These are phyloP conservation scores for Aegotheles bennettii DNA, from an alignment of 2,113 vertebrate genomes.

Conservation along the genomic window DNA sequence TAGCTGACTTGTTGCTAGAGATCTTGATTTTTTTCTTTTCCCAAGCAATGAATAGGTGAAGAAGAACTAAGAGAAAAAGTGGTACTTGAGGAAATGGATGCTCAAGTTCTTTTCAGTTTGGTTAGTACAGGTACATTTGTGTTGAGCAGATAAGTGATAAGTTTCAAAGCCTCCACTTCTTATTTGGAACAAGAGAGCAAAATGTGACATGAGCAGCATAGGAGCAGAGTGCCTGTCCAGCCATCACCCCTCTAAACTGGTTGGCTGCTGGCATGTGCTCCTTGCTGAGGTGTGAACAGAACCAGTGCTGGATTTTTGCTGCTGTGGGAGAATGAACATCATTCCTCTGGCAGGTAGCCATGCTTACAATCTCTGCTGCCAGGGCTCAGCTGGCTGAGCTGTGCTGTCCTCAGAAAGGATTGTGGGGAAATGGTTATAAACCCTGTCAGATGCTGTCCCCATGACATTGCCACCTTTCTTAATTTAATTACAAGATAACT, in stretches of 20 bases:
- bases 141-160: neutral
- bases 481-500: neutral
- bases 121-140: neutral
- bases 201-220: neutral
- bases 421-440: neutral
- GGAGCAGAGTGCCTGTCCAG: neutral
- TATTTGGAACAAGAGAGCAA: neutral
- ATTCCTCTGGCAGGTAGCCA: accelerated
- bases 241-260: neutral
- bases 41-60: neutral
- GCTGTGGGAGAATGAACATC: neutral
- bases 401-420: neutral
- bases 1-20: neutral
- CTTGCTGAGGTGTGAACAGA: neutral
- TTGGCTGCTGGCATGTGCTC: neutral
- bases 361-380: neutral
- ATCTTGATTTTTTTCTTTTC: neutral
- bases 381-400: neutral
- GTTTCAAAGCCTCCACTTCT: neutral
- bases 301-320: neutral
- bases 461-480: neutral
- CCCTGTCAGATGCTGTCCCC: neutral
- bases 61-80: neutral
- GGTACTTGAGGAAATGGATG: neutral
- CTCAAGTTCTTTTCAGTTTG: neutral